Percentiles rank a stretch among this genome's conserved stretches.
phyloP scores from a whole-genome alignment of 1,140 invertebrate species.

The Macrobrachium nipponense region DNA sequence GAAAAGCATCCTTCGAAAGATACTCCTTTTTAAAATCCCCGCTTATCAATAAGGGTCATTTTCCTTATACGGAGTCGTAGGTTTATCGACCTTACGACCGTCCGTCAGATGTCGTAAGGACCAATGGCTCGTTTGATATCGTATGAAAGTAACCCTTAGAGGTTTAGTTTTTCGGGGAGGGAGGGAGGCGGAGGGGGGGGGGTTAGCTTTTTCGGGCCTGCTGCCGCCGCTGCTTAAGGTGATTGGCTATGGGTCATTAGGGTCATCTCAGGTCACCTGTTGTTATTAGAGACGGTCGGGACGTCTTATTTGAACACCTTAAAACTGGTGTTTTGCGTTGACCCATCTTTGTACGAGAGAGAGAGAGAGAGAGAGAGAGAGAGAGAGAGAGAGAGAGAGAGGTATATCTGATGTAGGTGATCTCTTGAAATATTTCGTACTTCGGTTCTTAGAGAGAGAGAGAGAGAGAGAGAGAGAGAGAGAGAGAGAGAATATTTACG shows the following conservation, averaged over 20 bases:
- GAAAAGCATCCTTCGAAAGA: no score
- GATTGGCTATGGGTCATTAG: conserved; percentile 54
- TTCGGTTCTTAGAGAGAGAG: no score
- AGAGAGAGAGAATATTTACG: neutral
- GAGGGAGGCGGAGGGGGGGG: neutral
- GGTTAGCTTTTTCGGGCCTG: neutral
- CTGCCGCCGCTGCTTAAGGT: conserved; percentile 28
- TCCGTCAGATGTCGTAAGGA: no score
- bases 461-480: neutral
- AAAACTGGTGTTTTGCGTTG: conserved; percentile 16
- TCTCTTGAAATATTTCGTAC: no score
- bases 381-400: neutral
- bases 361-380: neutral
- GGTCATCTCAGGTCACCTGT: conserved; percentile 49
- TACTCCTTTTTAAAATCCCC: no score
- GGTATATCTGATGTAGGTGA: no score
- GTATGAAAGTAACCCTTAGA: neutral
- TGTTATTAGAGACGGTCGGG: conserved; percentile 19
- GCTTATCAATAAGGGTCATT: no score
- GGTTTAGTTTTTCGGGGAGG: neutral
- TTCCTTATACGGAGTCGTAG: no score
- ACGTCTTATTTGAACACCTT: conserved; percentile 54
- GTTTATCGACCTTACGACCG: no score
- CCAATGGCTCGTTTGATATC: no score
- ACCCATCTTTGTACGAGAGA: neutral